Base-by-base conservation (phyloP, 2,888 invertebrate genomes). In the Melanostoma scalare region DNA sequence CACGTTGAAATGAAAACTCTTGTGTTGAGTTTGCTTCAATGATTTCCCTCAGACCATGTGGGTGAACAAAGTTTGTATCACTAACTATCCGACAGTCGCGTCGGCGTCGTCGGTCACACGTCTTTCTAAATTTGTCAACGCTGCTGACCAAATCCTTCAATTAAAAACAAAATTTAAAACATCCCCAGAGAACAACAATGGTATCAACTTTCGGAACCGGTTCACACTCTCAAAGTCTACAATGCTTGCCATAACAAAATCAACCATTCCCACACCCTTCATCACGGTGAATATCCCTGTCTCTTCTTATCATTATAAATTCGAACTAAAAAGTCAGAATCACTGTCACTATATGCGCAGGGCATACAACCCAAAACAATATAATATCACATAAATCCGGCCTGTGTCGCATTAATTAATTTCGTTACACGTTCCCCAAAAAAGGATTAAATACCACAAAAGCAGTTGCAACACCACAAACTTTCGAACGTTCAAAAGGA, bases 381-480 rank as follows among this genome's bases (percentile, higher is more conserved):
- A 78, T 74, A 72, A 78, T 82, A 86, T 86, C 87, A 87, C 89
- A 89, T 89, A 89, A 89, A 89, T 89, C 88, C 87, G 87, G 88
- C 86, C 89, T 88, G 89, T 89, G 89, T 88, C 89, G 89, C 89
- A 89, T 89, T 89, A 89, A 89, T 89, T 89, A 89, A 89, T 89
- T 89, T 90, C 86, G 87, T 87, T 88, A 87, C 87, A 86, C 87
- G 89, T 88, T 89, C 88, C 87, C 69, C 68, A 67, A 84, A 88
- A 87, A 89, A 89, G 90, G 89, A 89, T 89, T 89, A 89, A 88
- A 88, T 89, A 86, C 86, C 88, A 87, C 87, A 89, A 86, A 87
- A 87, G 86, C 87, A 84, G 65, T 84, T 84, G 84, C 79, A 79
- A 74, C 84, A 84, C 84, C 84, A 60, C 63, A 75, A 82, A 84